These are phyloP conservation scores for Homarus gammarus DNA, from an alignment of 2,888 invertebrate genomes.

Conservation along the genomic window DNA sequence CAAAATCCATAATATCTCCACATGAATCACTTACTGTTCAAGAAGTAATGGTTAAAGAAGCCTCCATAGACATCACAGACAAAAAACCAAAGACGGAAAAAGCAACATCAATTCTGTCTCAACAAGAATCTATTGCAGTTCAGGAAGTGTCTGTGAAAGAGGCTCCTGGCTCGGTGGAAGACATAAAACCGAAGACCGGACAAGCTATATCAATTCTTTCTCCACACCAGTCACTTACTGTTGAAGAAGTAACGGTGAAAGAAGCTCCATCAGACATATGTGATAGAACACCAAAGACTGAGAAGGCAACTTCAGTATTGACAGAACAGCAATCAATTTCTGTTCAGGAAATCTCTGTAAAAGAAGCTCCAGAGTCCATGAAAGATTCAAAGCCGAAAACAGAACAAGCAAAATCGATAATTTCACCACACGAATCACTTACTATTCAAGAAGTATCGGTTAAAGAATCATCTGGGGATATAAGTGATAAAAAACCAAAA, in stretches of 20 bases:
- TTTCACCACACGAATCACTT: constrained; percentile 53
- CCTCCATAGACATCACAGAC: constrained; percentile 1
- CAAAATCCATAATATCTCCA: constrained; percentile 22
- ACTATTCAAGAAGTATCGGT: constrained; percentile 56
- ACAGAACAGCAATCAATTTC: constrained; percentile 45
- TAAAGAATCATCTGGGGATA: constrained; percentile 77
- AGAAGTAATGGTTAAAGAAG: constrained; percentile 38
- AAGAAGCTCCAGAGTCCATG: constrained; percentile 35
- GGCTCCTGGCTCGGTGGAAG: constrained; percentile 22
- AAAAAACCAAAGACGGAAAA: constrained; percentile 16
- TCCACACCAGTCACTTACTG: constrained; percentile 75
- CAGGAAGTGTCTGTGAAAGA: constrained; percentile 34
- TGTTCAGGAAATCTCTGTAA: constrained; percentile 53
- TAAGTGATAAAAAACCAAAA: constrained; percentile 40
- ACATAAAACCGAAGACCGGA: constrained; percentile 76
- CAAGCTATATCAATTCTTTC: constrained; percentile 71
- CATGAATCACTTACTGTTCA: constrained; percentile 26
- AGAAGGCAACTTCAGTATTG: constrained; percentile 40
- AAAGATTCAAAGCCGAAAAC: constrained; percentile 41
- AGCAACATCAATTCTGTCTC: constrained; percentile 38
- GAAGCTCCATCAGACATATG: constrained; percentile 20
- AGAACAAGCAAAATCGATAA: constrained; percentile 55
- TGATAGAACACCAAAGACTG: constrained; percentile 42
- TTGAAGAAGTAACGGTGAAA: constrained; percentile 47
- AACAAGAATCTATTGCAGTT: constrained; percentile 76